Evolutionary conservation across 1,140 invertebrate species (phyloP).

Genomic region (Drosophila seguyi): DNA sequence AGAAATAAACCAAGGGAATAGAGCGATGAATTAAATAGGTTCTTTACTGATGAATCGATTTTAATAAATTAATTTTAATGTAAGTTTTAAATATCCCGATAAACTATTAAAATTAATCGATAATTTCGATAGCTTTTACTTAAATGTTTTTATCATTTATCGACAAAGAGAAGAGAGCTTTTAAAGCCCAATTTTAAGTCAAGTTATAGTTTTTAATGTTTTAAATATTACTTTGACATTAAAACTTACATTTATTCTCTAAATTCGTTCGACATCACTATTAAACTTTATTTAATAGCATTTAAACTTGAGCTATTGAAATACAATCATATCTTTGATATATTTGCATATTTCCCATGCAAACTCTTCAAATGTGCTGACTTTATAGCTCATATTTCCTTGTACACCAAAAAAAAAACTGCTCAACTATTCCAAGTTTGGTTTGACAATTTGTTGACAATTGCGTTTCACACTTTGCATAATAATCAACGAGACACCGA

Average conservation of each 20-base stretch:
- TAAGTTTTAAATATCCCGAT: not conserved
- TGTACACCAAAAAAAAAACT: conserved; percentile 24
- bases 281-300: not conserved
- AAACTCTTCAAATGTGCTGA: not conserved
- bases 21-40: no score
- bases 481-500: conserved; percentile 54
- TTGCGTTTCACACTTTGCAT: conserved; percentile 80
- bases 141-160: no score
- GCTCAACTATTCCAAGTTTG: conserved; percentile 72
- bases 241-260: not conserved
- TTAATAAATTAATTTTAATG: no score
- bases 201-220: not conserved
- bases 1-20: no score
- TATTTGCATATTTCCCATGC: conserved; percentile 2
- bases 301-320: not conserved
- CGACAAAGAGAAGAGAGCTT: not conserved
- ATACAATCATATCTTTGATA: not conserved
- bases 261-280: not conserved
- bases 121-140: not conserved
- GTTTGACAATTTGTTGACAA: conserved; percentile 78
- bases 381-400: not conserved
- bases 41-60: no score
- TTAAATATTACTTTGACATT: not conserved
- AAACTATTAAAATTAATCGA: not conserved
- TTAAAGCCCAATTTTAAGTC: not conserved